A percentile compares a stretch with the other conserved stretches of the same genome.
Evolutionary conservation across 2,797 vertebrate genomes (phyloP).

Genomic region (Avahi laniger): DNA sequence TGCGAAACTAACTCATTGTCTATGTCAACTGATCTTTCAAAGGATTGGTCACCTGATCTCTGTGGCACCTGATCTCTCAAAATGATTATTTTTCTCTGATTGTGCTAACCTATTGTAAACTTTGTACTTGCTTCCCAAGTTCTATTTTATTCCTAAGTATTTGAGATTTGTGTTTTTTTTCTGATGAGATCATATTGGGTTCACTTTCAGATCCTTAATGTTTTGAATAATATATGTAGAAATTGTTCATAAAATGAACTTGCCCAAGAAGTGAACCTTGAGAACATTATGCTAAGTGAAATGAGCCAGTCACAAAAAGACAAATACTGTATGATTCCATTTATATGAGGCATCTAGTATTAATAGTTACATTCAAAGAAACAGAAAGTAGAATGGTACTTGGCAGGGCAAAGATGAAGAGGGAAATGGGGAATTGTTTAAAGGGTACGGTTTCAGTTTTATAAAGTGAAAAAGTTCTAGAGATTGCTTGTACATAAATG

Average conservation of each 20-base stretch:
- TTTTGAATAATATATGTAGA: neutral
- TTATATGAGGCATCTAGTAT: neutral
- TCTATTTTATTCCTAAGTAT: neutral
- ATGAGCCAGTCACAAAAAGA: neutral
- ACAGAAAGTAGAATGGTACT: neutral
- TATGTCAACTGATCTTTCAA: neutral
- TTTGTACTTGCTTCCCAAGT: neutral
- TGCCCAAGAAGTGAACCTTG: neutral
- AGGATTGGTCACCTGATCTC: neutral
- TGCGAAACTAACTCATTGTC: neutral
- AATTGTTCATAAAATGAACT: constrained; percentile 20
- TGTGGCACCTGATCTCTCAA: neutral
- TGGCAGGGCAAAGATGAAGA: fast-evolving
- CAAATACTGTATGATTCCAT: neutral
- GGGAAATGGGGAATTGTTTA: neutral
- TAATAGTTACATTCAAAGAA: neutral
- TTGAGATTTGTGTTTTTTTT: neutral
- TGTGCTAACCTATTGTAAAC: neutral
- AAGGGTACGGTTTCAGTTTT: neutral
- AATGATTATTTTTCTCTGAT: neutral
- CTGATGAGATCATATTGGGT: neutral
- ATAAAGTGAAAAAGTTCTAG: neutral
- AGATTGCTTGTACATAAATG: neutral
- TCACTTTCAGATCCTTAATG: neutral
- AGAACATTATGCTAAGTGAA: neutral